Evolutionary conservation across 2,797 vertebrate species (phyloP), one percentile per base, ranked within the genome.

Genomic region (Podargus strigoides): DNA sequence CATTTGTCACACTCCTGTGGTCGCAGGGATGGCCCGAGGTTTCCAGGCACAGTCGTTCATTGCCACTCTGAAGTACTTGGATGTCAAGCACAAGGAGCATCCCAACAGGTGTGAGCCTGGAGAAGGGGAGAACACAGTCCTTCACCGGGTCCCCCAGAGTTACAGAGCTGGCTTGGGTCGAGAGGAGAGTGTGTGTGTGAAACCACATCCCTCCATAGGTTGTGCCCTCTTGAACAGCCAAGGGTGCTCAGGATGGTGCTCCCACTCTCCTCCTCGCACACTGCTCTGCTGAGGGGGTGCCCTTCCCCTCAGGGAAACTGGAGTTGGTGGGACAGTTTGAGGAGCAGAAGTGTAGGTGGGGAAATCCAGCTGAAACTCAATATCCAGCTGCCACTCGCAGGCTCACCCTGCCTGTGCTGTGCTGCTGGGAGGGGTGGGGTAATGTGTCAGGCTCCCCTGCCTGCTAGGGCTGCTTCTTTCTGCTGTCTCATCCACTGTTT

Each of bases 11-110:
- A 99, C 99, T 0, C 99, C 99, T 0, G 99, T 99, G 24, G 99
- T 99, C 39, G 99, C 99, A 0, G 99, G 99, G 80, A 99, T 98
- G 0, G 99, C 99, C 55, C 97, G 99, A 39, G 99, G 99, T 3
- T 99, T 99, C 98, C 99, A 99, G 97, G 99, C 99, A 1, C 99
- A 99, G 97, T 99, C 99, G 5, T 99, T 99, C 97, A 98, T 99
- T 12, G 99, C 99, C 55, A 99, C 98, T 0, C 97, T 99, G 73
- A 99, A 99, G 94, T 99, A 99, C 88, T 96, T 99, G 97, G 99
- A 99, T 5, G 99, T 99, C 64, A 99, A 99, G 90, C 99, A 99
- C 97, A 99, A 99, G 97, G 98, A 99, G 83, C 99, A 99, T 79
- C 99, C 99, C 10, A 99, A 99, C 98, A 98, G 99, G 99, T 99